Evolutionary conservation across 1,140 invertebrate species (phyloP).

Genomic region (Anoplolepis gracilipes): DNA sequence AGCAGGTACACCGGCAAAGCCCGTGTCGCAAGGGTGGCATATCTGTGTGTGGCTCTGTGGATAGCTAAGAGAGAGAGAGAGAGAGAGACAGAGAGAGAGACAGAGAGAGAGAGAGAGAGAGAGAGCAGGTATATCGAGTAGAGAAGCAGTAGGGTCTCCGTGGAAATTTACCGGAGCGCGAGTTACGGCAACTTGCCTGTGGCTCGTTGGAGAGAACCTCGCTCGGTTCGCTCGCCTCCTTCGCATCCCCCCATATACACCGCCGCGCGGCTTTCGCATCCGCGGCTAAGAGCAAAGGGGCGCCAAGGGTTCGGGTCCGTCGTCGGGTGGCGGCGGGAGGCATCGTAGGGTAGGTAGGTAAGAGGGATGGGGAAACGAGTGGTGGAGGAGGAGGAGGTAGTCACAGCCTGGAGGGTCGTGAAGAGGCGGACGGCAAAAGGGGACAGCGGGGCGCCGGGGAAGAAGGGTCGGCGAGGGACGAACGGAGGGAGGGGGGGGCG

Average conservation of each 20-base stretch:
- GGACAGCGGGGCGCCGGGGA: not conserved
- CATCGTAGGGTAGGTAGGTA: conserved; percentile 60
- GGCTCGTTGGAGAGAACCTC: conserved; percentile 60
- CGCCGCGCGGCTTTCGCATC: conserved; percentile 77
- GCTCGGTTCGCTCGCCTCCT: conserved; percentile 45
- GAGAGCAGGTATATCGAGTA: conserved; percentile 16
- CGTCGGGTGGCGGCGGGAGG: conserved; percentile 75
- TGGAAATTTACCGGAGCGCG: conserved; percentile 79
- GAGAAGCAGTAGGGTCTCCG: conserved; percentile 70
- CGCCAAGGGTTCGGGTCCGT: conserved; percentile 79
- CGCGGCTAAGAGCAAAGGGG: conserved; percentile 77
- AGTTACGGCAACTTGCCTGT: conserved; percentile 76
- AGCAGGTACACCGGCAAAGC: conserved; percentile 13
- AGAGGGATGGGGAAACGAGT: conserved; percentile 68
- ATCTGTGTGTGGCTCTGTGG: not conserved
- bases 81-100: conserved; percentile 32
- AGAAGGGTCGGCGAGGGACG: conserved; percentile 2
- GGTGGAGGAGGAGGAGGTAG: conserved; percentile 71
- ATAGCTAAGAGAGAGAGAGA: conserved; percentile 16
- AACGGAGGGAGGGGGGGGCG: conserved; percentile 5
- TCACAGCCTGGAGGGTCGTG: conserved; percentile 63
- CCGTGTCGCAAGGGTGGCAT: conserved; percentile 1
- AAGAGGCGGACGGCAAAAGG: conserved; percentile 45
- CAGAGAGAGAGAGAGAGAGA: conserved; percentile 24
- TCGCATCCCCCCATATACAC: conserved; percentile 51